phyloP scores from a whole-genome alignment of 2,797 vertebrate species.

The Urophycis tenuis region DNA sequence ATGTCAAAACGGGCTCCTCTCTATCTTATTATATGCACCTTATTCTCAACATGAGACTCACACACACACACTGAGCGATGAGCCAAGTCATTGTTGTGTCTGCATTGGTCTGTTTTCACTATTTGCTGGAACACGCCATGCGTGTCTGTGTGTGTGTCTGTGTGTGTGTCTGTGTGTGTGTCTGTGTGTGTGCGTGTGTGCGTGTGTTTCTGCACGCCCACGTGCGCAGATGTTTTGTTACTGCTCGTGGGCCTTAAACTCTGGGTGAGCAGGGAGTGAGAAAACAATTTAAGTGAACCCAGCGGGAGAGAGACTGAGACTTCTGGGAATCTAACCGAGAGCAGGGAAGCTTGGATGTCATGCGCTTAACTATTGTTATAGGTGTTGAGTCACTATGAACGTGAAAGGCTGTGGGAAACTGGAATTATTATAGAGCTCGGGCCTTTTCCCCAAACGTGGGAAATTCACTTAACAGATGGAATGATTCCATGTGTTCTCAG shows the following conservation, averaged over 20 bases:
- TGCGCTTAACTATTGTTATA: neutral
- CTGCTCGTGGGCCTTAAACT: neutral
- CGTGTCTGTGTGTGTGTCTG: neutral
- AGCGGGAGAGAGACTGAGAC: neutral
- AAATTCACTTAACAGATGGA: neutral
- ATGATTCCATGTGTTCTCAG: neutral
- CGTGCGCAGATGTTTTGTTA: neutral
- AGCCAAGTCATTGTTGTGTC: conserved; percentile 17
- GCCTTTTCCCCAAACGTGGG: neutral
- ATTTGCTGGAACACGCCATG: conserved; percentile 1
- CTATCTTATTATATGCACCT: neutral
- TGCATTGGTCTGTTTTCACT: conserved; percentile 13
- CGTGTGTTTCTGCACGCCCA: neutral
- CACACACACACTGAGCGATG: conserved; percentile 1
- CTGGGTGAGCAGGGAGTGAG: neutral
- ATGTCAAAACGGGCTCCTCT: neutral
- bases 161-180: neutral
- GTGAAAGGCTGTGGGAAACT: neutral
- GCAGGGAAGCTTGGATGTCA: neutral
- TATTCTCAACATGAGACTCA: neutral
- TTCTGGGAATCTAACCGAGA: neutral
- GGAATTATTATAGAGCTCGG: neutral
- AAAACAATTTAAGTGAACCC: neutral
- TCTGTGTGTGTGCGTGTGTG: conserved; percentile 1
- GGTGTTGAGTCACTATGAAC: neutral